phyloP scores from a whole-genome alignment of 2,113 vertebrate genomes.

The Indri indri region DNA sequence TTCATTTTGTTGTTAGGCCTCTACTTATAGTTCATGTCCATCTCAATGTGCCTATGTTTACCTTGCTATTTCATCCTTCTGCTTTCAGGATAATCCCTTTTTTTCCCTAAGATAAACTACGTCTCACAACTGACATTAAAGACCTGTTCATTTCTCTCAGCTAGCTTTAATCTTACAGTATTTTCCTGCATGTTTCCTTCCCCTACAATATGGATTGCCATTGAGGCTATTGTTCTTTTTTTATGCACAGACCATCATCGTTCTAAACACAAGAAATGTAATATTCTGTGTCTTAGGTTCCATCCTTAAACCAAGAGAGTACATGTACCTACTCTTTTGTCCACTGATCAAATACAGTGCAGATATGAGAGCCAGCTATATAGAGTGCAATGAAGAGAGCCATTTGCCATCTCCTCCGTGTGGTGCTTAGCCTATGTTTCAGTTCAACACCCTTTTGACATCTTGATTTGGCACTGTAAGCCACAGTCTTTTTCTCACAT shows the following conservation, averaged over 20 bases:
- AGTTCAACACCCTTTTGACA: not conserved
- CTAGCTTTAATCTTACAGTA: not conserved
- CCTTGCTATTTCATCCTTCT: constrained; percentile 5
- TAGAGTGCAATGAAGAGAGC: not conserved
- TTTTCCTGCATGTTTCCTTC: not conserved
- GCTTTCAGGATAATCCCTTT: not conserved
- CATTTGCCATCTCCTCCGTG: not conserved
- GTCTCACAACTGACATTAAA: not conserved
- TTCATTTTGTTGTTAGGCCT: constrained; percentile 40
- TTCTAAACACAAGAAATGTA: not conserved
- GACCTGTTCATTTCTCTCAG: not conserved
- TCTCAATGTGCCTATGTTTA: not conserved
- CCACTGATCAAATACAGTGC: not conserved
- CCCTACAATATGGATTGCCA: not conserved
- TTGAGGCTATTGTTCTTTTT: not conserved
- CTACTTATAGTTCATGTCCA: not conserved
- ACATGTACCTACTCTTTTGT: not conserved
- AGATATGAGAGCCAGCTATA: not conserved
- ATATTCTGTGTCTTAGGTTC: not conserved
- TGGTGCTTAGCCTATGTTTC: not conserved
- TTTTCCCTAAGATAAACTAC: not conserved
- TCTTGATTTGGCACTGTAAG: not conserved
- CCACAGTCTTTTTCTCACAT: not conserved
- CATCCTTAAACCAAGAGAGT: not conserved
- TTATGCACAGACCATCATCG: not conserved